Percentiles rank a stretch among this genome's conserved stretches.
These are phyloP conservation scores for Entelurus aequoreus DNA, from an alignment of 2,113 vertebrate species.

Conservation along the genomic window DNA sequence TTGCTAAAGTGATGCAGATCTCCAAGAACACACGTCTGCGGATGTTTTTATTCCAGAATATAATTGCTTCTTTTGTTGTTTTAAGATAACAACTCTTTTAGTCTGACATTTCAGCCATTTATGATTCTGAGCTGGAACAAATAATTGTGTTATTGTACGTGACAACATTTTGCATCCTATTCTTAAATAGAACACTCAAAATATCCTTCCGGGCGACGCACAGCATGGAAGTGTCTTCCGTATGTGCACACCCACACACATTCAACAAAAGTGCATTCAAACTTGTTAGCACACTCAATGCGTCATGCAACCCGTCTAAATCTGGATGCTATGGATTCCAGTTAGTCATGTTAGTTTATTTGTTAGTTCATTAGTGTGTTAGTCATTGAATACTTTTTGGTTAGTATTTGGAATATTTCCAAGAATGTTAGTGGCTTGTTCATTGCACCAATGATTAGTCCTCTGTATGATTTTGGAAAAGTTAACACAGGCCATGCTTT, in stretches of 20 bases:
- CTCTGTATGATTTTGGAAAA: not conserved
- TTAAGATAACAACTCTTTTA: too few relatives aligned
- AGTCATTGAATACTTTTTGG: constrained; percentile 42
- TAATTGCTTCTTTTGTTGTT: too few relatives aligned
- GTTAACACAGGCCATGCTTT: constrained; percentile 25
- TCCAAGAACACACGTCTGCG: not conserved
- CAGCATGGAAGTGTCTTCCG: not conserved
- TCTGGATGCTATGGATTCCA: not conserved
- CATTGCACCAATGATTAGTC: constrained; percentile 5
- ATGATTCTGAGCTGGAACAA: not conserved
- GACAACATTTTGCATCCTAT: constrained; percentile 1
- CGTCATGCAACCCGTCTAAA: constrained; percentile 10
- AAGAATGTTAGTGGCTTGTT: constrained; percentile 26
- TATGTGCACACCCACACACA: not conserved
- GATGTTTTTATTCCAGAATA: too few relatives aligned
- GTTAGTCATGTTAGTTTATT: not conserved
- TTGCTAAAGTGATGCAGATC: too few relatives aligned
- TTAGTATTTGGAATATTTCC: constrained; percentile 45
- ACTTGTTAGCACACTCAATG: constrained; percentile 27
- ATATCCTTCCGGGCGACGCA: not conserved
- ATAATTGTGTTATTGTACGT: not conserved
- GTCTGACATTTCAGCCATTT: too few relatives aligned
- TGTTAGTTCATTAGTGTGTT: constrained; percentile 57
- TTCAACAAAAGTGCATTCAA: constrained; percentile 10
- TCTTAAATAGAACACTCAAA: not conserved